These are phyloP conservation scores for Lepidothrix coronata DNA, from an alignment of 2,113 vertebrate genomes.

Conservation along the genomic window DNA sequence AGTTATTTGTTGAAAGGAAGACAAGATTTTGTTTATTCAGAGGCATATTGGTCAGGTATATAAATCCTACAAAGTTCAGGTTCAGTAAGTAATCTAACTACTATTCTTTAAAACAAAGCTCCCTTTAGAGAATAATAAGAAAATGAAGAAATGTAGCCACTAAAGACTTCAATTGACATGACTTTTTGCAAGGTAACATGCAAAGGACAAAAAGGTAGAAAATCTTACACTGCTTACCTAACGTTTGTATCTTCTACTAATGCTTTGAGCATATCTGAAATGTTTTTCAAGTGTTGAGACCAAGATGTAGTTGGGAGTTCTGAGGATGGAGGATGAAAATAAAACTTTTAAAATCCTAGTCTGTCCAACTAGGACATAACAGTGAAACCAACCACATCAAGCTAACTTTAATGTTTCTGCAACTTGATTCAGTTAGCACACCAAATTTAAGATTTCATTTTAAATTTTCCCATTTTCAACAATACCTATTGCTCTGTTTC, in stretches of 20 bases:
- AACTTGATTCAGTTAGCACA: not conserved
- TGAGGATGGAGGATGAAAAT: constrained; percentile 50
- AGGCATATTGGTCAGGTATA: not conserved
- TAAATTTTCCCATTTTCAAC: not conserved
- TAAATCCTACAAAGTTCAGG: not conserved
- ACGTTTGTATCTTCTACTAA: constrained; percentile 67
- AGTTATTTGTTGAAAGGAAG: not conserved
- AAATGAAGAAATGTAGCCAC: not conserved
- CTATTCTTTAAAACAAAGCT: not conserved
- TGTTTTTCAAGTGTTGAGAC: constrained; percentile 76
- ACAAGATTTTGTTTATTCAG: not conserved
- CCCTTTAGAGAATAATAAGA: not conserved
- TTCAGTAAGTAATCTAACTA: not conserved
- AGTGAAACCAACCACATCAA: not conserved
- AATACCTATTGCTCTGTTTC: not conserved
- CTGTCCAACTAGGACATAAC: not conserved
- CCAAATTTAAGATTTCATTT: not conserved
- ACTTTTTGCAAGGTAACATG: not conserved
- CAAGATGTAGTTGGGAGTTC: constrained; percentile 75
- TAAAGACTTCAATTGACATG: not conserved
- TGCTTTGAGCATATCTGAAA: constrained; percentile 77
- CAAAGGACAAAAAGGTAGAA: not conserved
- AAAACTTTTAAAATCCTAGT: not conserved
- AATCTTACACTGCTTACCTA: constrained; percentile 54
- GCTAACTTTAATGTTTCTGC: not conserved